These are phyloP conservation scores for Phortica variegata DNA, from an alignment of 1,140 invertebrate species.

Conservation along the genomic window DNA sequence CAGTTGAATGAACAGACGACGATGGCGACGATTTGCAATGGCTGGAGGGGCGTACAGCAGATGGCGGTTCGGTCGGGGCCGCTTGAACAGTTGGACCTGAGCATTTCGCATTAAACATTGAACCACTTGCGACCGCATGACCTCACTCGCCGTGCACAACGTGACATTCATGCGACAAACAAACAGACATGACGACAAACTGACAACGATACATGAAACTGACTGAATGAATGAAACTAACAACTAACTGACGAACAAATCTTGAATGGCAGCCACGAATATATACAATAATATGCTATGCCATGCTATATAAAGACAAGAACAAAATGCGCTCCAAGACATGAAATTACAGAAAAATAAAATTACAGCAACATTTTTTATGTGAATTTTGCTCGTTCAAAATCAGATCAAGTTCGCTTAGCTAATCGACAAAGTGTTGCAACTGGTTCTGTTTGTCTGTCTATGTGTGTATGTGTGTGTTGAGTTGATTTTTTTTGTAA, in stretches of 20 bases:
- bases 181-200: constrained; percentile 12
- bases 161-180: too few species aligned
- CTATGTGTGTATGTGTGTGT: constrained; percentile 5
- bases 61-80: constrained; percentile 7
- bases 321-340: too few species aligned
- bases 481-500: constrained; percentile 22
- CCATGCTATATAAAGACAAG: too few species aligned
- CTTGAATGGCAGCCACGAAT: too few species aligned
- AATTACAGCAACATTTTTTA: constrained; percentile 24
- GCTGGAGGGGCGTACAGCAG: too few species aligned
- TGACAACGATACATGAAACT: constrained; percentile 18
- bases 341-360: too few species aligned
- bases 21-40: too few species aligned
- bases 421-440: constrained; percentile 3
- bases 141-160: too few species aligned
- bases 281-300: too few species aligned
- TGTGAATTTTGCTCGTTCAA: constrained; percentile 17
- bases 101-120: constrained; percentile 47
- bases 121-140: constrained; percentile 39
- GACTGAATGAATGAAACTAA: constrained; percentile 13
- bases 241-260: too few species aligned
- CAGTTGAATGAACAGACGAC: too few species aligned
- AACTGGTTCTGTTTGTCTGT: constrained; percentile 1
- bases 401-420: constrained; percentile 47
- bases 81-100: too few species aligned